phyloP scores from a whole-genome alignment of 1,140 invertebrate species.

The Pseudomyrmex pallidus region DNA sequence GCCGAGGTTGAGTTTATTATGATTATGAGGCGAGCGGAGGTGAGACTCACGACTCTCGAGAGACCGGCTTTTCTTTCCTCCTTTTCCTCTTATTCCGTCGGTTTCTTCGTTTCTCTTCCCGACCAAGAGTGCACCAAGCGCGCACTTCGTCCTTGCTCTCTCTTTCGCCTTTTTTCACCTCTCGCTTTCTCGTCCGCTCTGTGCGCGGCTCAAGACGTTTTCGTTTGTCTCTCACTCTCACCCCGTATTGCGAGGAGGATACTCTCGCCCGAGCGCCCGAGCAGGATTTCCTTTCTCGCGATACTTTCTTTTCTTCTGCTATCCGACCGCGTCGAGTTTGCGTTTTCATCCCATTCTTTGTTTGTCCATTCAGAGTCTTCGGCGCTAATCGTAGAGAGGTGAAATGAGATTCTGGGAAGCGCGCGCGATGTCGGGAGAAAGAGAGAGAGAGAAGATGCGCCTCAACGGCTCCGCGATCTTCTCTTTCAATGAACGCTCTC shows the following conservation, averaged over 20 bases:
- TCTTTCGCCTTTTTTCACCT: not conserved
- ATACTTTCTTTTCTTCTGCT: constrained; percentile 16
- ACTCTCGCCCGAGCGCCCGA: constrained; percentile 9
- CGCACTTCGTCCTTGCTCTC: not conserved
- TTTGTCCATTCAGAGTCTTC: constrained; percentile 40
- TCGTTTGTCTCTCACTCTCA: constrained; percentile 39
- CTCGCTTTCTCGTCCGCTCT: constrained; percentile 41
- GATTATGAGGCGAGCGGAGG: constrained; percentile 73
- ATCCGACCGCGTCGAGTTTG: constrained; percentile 14
- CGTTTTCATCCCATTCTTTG: constrained; percentile 35
- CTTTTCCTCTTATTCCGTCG: constrained; percentile 9
- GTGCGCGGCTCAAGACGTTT: constrained; percentile 36
- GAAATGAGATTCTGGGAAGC: constrained; percentile 55
- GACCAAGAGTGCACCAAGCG: not conserved
- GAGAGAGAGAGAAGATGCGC: constrained; percentile 18
- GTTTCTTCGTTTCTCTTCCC: not conserved
- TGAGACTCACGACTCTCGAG: constrained; percentile 69
- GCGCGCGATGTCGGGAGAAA: not conserved
- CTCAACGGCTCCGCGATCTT: constrained; percentile 54
- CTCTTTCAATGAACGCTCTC: constrained; percentile 73
- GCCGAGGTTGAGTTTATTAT: constrained; percentile 73
- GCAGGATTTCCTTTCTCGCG: constrained; percentile 29
- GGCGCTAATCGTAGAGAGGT: constrained; percentile 65
- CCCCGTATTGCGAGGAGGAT: constrained; percentile 21
- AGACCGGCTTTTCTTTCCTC: constrained; percentile 53